Conservation (phyloP, 2,797 vertebrate genomes). For the Chaetophractus vellerosus region DNA sequence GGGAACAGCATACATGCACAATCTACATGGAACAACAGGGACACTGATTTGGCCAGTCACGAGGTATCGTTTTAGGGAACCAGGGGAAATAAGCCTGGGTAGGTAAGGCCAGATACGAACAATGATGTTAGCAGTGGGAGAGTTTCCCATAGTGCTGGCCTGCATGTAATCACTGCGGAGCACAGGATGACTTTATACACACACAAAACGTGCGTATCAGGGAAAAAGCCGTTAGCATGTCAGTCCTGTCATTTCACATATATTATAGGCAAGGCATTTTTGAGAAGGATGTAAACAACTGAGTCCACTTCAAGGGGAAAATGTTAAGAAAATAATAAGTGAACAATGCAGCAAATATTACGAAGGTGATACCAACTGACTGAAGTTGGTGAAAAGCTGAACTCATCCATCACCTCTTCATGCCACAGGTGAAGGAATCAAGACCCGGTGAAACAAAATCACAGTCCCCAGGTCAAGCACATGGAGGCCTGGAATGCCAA, state of each 20-base stretch:
- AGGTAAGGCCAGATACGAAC: constrained; percentile 12
- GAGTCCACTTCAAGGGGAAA: not conserved
- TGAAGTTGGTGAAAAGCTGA: not conserved
- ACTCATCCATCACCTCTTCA: not conserved
- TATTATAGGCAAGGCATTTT: not conserved
- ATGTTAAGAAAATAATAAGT: constrained; percentile 15
- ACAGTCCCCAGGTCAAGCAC: not conserved
- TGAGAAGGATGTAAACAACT: not conserved
- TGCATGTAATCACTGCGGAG: not conserved
- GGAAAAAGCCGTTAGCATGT: not conserved
- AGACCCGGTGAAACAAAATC: not conserved
- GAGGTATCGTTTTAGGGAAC: constrained; percentile 67
- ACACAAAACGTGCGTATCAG: not conserved
- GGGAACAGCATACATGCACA: not conserved
- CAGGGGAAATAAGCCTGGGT: not conserved
- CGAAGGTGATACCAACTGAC: not conserved
- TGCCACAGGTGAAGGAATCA: not conserved
- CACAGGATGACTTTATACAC: not conserved
- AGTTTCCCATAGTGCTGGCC: not conserved
- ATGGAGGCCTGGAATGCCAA: not conserved
- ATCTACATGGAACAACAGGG: not conserved
- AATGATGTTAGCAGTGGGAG: not conserved
- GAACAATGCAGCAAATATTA: not conserved
- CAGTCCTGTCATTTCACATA: not conserved
- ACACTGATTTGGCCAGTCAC: not conserved